Evolutionary conservation across 2,113 vertebrate species (phyloP).

Genomic region (Plectropomus leopardus): DNA sequence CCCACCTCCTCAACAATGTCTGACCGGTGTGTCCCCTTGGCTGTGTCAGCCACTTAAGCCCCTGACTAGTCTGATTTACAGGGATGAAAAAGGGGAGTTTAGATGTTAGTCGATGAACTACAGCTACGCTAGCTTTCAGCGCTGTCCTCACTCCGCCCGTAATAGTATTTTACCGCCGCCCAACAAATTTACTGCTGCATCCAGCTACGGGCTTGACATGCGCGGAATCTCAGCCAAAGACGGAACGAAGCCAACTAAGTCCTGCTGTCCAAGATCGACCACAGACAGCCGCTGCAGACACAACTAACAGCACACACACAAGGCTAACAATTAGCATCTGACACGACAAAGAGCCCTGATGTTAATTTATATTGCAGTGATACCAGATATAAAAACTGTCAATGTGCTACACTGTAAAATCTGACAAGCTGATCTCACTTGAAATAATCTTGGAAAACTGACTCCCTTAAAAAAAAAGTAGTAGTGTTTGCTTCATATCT

Average conservation of each 20-base stretch:
- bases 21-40: constrained; percentile 67
- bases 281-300: constrained; percentile 24
- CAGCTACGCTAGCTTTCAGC: constrained; percentile 69
- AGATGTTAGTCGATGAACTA: constrained; percentile 74
- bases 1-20: constrained; percentile 48
- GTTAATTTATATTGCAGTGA: background rate
- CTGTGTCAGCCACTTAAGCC: constrained; percentile 69
- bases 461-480: too few species aligned
- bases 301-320: constrained; percentile 20
- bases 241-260: constrained; percentile 46
- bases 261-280: constrained; percentile 33
- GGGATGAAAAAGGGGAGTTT: constrained; percentile 71
- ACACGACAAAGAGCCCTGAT: constrained; percentile 14
- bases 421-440: too few species aligned
- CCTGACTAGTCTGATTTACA: constrained; percentile 75
- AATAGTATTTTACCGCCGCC: constrained; percentile 58
- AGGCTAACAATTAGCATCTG: constrained; percentile 25
- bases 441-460: too few species aligned
- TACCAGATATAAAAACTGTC: background rate
- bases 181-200: constrained; percentile 52
- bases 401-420: too few species aligned
- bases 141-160: constrained; percentile 62
- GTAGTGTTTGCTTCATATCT: too few species aligned
- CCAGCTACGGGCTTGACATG: constrained; percentile 49
- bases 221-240: constrained; percentile 37